Conservation (phyloP, 2,797 vertebrate genomes). For the Hypotaenidia okinawae region DNA sequence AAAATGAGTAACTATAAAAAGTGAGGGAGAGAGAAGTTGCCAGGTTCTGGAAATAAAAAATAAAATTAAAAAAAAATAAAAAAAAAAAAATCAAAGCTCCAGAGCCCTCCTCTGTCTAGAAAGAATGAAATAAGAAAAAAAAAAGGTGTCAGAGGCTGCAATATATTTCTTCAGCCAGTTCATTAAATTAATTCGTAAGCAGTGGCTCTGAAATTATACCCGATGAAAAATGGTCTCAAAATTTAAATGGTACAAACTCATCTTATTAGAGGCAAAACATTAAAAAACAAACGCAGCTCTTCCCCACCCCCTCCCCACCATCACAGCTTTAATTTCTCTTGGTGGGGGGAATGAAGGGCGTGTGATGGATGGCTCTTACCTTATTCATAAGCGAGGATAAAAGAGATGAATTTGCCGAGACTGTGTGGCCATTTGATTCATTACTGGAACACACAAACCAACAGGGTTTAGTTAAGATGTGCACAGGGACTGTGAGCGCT, state of each 20-base stretch:
- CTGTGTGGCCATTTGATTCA: conserved; percentile 99
- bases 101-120: conserved; percentile 68
- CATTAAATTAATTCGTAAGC: conserved; percentile 99
- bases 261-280: conserved; percentile 99
- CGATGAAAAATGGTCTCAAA: conserved; percentile 99
- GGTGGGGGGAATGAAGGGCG: conserved; percentile 87
- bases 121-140: conserved; percentile 21
- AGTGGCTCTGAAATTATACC: conserved; percentile 95
- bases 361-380: conserved; percentile 99
- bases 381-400: conserved; percentile 99
- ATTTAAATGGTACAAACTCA: conserved; percentile 99
- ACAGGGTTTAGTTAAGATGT: conserved; percentile 93
- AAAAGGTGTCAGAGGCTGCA: conserved; percentile 83
- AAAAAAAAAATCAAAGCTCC: conserved; percentile 21
- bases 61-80: too few relatives aligned
- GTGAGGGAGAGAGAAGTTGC: conserved; percentile 55
- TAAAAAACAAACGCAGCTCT: conserved; percentile 97
- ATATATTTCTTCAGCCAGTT: conserved; percentile 97
- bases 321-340: conserved; percentile 84
- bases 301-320: conserved; percentile 79
- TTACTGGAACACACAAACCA: conserved; percentile 97
- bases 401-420: conserved; percentile 98
- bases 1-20: conserved; percentile 62
- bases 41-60: conserved; percentile 51
- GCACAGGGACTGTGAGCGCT: conserved; percentile 85